Evolutionary conservation across 2,113 vertebrate species (phyloP).

Genomic region (Nothoprocta pentlandii): DNA sequence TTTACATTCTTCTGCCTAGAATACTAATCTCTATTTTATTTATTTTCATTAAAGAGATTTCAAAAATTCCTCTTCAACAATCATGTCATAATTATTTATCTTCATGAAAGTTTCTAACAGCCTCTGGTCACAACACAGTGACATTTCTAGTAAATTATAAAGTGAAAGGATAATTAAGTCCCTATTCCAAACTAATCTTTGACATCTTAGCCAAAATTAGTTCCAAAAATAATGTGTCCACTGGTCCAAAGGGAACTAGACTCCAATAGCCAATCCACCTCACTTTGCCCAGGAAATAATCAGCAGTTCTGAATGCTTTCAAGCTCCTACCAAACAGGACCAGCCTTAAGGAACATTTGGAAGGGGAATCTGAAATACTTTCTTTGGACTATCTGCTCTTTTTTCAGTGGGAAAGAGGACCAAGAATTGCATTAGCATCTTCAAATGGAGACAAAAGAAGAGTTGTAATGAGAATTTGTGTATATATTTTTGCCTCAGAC

Average conservation of each 20-base stretch:
- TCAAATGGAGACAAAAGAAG: neutral
- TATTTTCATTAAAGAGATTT: neutral
- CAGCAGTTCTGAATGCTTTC: neutral
- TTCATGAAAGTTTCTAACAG: slow-evolving; percentile 12
- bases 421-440: neutral
- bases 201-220: neutral
- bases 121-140: neutral
- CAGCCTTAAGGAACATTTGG: neutral
- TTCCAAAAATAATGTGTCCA: neutral
- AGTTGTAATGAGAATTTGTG: neutral
- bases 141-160: slow-evolving; percentile 19
- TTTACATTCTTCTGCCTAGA: neutral
- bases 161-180: slow-evolving; percentile 13
- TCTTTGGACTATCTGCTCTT: neutral
- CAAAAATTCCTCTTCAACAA: slow-evolving; percentile 22
- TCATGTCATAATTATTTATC: slow-evolving; percentile 37
- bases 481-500: neutral
- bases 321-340: neutral
- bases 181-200: neutral
- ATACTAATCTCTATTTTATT: slow-evolving; percentile 33
- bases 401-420: neutral
- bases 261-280: neutral
- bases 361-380: neutral
- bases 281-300: neutral
- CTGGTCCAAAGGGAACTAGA: neutral